These are phyloP conservation scores for Drosophila glabriapex DNA, from an alignment of 2,888 invertebrate species.

Conservation along the genomic window DNA sequence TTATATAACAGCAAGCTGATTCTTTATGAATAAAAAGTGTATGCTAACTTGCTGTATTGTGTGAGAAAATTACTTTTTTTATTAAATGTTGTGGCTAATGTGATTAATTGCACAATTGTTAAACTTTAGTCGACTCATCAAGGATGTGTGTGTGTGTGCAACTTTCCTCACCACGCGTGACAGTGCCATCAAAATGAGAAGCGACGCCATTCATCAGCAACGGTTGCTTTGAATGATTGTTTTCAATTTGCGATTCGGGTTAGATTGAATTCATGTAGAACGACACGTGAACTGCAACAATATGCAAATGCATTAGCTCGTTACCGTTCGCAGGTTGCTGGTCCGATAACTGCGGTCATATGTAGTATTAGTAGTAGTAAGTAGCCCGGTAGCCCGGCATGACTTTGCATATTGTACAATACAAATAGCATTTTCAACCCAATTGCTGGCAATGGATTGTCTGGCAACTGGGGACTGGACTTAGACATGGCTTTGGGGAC, in stretches of 20 bases:
- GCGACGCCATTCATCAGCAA: neutral
- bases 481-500: conserved; percentile 11
- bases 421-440: conserved; percentile 17
- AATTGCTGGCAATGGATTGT: conserved; percentile 35
- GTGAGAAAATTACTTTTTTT: neutral
- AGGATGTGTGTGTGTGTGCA: neutral
- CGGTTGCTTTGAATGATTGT: conserved; percentile 17
- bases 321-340: neutral
- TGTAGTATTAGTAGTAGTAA: neutral
- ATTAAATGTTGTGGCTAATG: neutral
- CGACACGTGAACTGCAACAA: conserved; percentile 13
- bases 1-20: neutral
- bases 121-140: neutral
- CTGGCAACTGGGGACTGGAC: conserved; percentile 1
- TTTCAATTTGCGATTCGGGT: neutral
- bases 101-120: neutral
- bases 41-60: neutral
- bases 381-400: conserved; percentile 9
- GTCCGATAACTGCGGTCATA: neutral
- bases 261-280: conserved; percentile 16
- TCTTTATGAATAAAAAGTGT: neutral
- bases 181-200: conserved; percentile 21
- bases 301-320: neutral
- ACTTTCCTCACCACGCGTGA: neutral
- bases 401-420: conserved; percentile 36